These are phyloP conservation scores for Eurystomus gularis DNA, from an alignment of 2,113 vertebrate genomes.

Conservation along the genomic window DNA sequence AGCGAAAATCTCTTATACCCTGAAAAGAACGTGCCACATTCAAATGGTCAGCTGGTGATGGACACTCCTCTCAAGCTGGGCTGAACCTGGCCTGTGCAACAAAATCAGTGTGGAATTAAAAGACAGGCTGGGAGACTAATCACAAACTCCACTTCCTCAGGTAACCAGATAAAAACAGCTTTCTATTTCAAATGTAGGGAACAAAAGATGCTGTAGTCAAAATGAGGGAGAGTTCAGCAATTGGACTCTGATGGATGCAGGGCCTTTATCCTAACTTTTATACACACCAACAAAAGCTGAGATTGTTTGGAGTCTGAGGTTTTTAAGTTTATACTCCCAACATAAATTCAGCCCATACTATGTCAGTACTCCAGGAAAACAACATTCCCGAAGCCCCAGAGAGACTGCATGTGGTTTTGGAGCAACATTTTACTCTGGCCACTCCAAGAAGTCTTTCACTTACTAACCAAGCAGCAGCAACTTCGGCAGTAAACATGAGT, in stretches of 20 bases:
- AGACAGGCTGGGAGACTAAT: neutral
- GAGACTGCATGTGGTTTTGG: neutral
- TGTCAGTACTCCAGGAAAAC: conserved; percentile 39
- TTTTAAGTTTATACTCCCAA: neutral
- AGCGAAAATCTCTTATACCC: neutral
- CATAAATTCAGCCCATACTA: neutral
- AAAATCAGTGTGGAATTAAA: neutral
- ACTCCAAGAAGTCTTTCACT: conserved; percentile 10
- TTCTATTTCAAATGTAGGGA: neutral
- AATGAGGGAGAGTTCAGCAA: neutral
- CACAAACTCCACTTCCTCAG: neutral
- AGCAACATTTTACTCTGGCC: neutral
- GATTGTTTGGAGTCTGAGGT: neutral
- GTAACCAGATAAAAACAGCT: neutral
- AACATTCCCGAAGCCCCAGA: conserved; percentile 10
- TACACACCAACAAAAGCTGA: neutral
- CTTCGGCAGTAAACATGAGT: neutral
- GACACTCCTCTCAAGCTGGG: neutral
- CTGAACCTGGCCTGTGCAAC: neutral
- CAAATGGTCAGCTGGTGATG: neutral
- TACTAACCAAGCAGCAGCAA: neutral
- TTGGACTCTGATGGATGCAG: neutral
- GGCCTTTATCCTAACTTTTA: neutral
- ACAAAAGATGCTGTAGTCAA: neutral
- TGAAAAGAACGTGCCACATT: neutral